A percentile compares a stretch with the other conserved stretches of the same genome.
phyloP scores from a whole-genome alignment of 2,797 vertebrate genomes.

The Neosilurus hyrtlii region DNA sequence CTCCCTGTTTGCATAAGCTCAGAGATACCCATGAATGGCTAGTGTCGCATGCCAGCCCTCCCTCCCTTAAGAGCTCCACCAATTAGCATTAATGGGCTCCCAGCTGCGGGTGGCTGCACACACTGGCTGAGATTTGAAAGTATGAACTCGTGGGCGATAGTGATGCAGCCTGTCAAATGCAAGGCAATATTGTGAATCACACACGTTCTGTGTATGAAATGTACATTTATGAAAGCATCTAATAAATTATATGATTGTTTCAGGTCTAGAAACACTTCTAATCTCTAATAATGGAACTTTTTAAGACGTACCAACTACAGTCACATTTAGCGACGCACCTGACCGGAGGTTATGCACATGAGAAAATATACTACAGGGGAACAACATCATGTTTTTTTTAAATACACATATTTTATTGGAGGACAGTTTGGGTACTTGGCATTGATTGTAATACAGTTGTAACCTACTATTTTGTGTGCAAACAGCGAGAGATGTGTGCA shows the following conservation, averaged over 20 bases:
- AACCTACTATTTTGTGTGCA: slow-evolving; percentile 56
- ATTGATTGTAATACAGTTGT: slow-evolving; percentile 63
- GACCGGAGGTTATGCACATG: background rate
- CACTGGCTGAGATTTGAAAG: too few relatives aligned
- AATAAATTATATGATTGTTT: background rate
- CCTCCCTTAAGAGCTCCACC: too few relatives aligned
- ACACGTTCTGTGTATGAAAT: background rate
- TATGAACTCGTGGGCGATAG: too few relatives aligned
- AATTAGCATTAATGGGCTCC: too few relatives aligned
- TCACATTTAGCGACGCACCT: background rate
- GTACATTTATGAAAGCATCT: background rate
- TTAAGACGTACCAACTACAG: background rate
- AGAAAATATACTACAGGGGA: background rate
- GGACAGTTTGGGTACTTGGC: slow-evolving; percentile 69
- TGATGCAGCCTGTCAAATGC: background rate
- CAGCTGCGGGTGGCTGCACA: too few relatives aligned
- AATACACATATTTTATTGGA: slow-evolving; percentile 75
- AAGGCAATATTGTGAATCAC: background rate
- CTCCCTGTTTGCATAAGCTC: too few relatives aligned
- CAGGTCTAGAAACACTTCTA: background rate
- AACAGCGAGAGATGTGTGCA: slow-evolving; percentile 58
- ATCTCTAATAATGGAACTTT: background rate
- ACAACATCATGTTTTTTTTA: slow-evolving; percentile 54
- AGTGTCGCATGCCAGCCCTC: too few relatives aligned
- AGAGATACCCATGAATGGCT: too few relatives aligned